Conservation (phyloP, 2,113 vertebrate species). For the Psittacus erithacus region DNA sequence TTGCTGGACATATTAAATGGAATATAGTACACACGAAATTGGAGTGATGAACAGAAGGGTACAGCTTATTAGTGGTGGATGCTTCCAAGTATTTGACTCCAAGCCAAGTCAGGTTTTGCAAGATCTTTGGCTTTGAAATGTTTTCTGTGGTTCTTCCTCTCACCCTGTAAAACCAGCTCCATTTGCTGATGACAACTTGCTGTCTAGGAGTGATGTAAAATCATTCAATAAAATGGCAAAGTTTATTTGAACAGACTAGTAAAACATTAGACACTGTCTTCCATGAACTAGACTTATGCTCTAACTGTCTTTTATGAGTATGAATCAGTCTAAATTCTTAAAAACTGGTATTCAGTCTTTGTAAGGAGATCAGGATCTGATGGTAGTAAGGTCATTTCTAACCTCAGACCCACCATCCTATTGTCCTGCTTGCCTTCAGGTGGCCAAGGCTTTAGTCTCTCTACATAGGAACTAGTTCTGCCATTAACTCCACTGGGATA, state of each 20-base stretch:
- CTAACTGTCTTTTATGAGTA: neutral
- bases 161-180: neutral
- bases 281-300: neutral
- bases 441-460: neutral
- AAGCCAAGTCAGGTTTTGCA: neutral
- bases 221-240: neutral
- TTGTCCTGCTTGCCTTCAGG: neutral
- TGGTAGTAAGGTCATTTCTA: neutral
- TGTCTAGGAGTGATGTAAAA: neutral
- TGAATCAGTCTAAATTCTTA: neutral
- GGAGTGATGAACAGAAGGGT: neutral
- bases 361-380: neutral
- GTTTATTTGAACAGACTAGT: neutral
- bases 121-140: neutral
- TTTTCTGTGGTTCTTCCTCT: neutral
- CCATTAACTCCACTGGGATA: neutral
- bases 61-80: neutral
- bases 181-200: neutral
- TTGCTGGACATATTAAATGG: neutral
- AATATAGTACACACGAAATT: neutral
- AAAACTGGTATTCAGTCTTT: neutral
- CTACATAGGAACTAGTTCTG: neutral
- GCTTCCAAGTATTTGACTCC: neutral
- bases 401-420: neutral
- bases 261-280: neutral